phyloP scores from a whole-genome alignment of 2,797 vertebrate species.

The Artibeus lituratus region DNA sequence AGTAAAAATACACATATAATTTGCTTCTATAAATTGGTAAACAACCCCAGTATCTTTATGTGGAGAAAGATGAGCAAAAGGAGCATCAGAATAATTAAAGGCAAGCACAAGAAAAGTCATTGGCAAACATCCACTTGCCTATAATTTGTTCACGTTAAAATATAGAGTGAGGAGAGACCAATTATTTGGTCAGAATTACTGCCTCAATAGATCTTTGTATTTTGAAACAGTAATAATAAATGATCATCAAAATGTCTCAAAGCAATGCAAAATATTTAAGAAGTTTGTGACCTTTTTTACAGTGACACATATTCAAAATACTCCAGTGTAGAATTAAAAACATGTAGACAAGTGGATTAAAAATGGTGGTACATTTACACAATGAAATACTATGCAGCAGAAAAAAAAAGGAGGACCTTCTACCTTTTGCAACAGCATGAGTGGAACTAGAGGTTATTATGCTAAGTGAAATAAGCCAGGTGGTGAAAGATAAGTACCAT shows the following conservation, averaged over 20 bases:
- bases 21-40: neutral
- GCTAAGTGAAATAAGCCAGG: neutral
- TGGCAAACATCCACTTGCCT: neutral
- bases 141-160: neutral
- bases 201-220: neutral
- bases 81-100: neutral
- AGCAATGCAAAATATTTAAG: neutral
- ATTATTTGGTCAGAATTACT: neutral
- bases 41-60: neutral
- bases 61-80: neutral
- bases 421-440: neutral
- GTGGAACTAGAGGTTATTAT: neutral
- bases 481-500: neutral
- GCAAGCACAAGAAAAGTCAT: neutral
- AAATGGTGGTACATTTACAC: neutral
- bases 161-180: neutral
- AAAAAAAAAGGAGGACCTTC: no score
- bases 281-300: neutral
- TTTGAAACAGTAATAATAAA: neutral
- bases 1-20: neutral
- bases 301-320: neutral
- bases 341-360: neutral
- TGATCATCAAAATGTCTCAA: neutral
- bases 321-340: neutral
- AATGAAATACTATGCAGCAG: neutral